These are phyloP conservation scores for Drosophila greeni DNA, from an alignment of 2,888 invertebrate species.

Conservation along the genomic window DNA sequence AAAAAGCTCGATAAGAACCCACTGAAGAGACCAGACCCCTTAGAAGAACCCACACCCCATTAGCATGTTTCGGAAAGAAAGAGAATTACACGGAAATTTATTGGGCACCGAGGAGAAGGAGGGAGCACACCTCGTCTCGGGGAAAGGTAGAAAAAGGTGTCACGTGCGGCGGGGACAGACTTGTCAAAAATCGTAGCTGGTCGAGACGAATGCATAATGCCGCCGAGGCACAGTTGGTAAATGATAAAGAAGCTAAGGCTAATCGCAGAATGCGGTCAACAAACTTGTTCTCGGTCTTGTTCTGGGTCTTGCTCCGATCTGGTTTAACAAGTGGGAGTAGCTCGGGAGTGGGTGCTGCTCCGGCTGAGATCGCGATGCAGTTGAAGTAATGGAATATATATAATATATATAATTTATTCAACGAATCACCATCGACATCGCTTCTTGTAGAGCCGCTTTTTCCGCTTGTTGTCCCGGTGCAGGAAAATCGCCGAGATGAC, in stretches of 20 bases:
- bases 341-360: conserved; percentile 10
- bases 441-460: conserved; percentile 18
- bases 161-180: conserved; percentile 61
- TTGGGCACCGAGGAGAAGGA: conserved; percentile 38
- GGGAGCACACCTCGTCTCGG: conserved; percentile 30
- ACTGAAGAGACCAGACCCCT: conserved; percentile 13
- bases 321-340: conserved; percentile 26
- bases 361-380: conserved; percentile 6
- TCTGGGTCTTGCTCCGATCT: conserved; percentile 17
- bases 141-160: conserved; percentile 50
- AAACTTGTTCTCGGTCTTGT: conserved; percentile 58
- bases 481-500: conserved; percentile 15
- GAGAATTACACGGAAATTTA: conserved; percentile 67
- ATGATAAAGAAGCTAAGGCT: conserved; percentile 67
- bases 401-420: too few species aligned
- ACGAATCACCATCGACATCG: background rate
- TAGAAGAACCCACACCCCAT: conserved; percentile 42
- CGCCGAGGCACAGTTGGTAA: conserved; percentile 28
- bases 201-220: conserved; percentile 65
- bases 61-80: conserved; percentile 57
- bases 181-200: conserved; percentile 64
- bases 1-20: conserved; percentile 45
- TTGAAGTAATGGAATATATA: conserved; percentile 16
- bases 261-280: conserved; percentile 65
- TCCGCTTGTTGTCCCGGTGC: conserved; percentile 13